Percentiles rank a stretch among this genome's conserved stretches.
Evolutionary conservation across 2,797 vertebrate genomes (phyloP).

Genomic region (Buceros bicornis): DNA sequence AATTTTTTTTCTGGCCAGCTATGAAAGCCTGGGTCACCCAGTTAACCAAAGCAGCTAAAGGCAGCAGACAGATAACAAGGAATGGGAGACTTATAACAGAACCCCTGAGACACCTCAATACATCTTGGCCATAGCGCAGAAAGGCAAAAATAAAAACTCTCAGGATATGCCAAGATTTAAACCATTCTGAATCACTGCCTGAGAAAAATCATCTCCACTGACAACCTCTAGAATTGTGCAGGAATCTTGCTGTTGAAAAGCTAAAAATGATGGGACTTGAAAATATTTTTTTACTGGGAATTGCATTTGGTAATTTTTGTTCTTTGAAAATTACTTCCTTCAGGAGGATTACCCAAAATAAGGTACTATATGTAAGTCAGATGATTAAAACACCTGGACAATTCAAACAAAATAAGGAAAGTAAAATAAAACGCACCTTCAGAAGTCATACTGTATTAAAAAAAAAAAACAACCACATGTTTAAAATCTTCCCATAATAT

Average conservation of each 20-base stretch:
- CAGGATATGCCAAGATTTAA: neutral
- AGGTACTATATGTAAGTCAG: neutral
- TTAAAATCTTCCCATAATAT: neutral
- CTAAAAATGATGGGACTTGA: slow-evolving; percentile 13
- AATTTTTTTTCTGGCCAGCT: neutral
- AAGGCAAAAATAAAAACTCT: slow-evolving; percentile 15
- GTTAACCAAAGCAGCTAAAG: neutral
- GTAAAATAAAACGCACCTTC: neutral
- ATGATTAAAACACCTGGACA: neutral
- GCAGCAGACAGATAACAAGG: neutral
- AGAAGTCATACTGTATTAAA: neutral
- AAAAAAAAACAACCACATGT: neutral
- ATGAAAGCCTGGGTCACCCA: neutral
- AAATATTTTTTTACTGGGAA: neutral
- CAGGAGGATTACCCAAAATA: neutral
- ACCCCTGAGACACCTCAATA: neutral
- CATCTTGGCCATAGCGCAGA: neutral
- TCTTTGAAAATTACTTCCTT: slow-evolving; percentile 4
- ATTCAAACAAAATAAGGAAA: neutral
- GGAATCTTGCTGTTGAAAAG: neutral
- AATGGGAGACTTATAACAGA: neutral
- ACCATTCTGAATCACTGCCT: neutral
- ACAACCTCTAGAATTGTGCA: neutral
- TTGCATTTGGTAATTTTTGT: neutral
- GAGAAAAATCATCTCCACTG: slow-evolving; percentile 5